Evolutionary conservation across 2,888 invertebrate genomes (phyloP).

Genomic region (Nemapogon koenigi): DNA sequence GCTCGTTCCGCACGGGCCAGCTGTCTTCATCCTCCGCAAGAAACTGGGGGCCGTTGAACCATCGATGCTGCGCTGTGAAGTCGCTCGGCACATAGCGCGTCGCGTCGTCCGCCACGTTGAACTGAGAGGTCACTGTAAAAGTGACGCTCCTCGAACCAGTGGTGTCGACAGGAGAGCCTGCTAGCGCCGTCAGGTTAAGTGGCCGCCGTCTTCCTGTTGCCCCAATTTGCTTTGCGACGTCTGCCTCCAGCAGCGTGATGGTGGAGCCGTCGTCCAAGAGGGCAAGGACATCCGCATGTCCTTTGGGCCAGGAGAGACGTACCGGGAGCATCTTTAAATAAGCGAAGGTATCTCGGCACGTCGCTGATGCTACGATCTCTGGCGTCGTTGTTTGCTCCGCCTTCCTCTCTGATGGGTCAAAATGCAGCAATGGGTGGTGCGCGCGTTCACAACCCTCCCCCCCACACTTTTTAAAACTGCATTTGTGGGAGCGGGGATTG

Average conservation of each 20-base stretch:
- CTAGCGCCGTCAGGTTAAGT: slow-evolving; percentile 6
- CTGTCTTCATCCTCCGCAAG: too few species aligned
- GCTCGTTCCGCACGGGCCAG: too few species aligned
- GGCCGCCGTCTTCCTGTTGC: slow-evolving; percentile 10
- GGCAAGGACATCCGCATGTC: slow-evolving; percentile 10
- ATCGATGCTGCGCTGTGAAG: not conserved
- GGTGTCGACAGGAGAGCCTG: not conserved
- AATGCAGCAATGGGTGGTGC: not conserved
- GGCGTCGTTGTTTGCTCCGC: not conserved
- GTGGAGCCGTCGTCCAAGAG: slow-evolving; percentile 16
- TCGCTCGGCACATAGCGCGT: not conserved
- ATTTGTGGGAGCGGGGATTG: not conserved
- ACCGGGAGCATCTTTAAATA: slow-evolving; percentile 15
- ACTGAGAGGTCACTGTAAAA: too few species aligned
- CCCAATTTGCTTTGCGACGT: slow-evolving; percentile 10
- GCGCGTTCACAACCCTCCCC: not conserved
- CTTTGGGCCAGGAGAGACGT: slow-evolving; percentile 9
- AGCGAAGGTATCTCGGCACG: not conserved
- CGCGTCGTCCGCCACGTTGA: not conserved
- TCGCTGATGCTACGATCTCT: not conserved
- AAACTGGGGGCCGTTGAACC: not conserved
- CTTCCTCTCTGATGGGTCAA: too few species aligned
- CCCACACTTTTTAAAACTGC: not conserved
- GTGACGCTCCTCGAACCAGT: not conserved
- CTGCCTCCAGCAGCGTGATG: slow-evolving; percentile 11